Evolutionary conservation across 2,888 invertebrate genomes (phyloP), one percentile per base, ranked within the genome.

Genomic region (Drosophila nr. perissopoda): DNA sequence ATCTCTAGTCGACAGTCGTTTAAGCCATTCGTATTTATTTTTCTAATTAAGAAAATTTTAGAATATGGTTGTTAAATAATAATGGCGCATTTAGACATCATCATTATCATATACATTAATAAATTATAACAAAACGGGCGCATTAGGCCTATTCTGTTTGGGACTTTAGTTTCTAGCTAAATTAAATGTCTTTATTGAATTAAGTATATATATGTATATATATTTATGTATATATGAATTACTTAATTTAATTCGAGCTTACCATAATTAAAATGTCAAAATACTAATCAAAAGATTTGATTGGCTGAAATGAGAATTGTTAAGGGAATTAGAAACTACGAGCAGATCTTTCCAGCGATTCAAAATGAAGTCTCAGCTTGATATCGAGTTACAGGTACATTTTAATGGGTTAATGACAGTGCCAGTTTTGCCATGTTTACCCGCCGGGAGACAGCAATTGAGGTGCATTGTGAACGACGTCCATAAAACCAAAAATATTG

Each of bases 401-500:
- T 70, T 63, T 65, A 79, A 76, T 78, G 79, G 78, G 75, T 75
- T 78, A 78, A 78, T 78, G 77, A 65, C 73, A 52, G 27, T 79
- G 59, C 76, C 76, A 68, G 72, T 54, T 76, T 64, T 48, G 36
- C 60, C 40, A 49, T 66, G 68, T 73, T 79, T 73, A 68, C 65
- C 65, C 58, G 81, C 25, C 71, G 68, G 56, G 70, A 78, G 65
- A 78, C 79, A 72, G 67, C 64, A 75, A 79, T 73, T 71, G 76
- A 74, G 75, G 73, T 83, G 74, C 76, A 79, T 81, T 76, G 68
- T 65, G 69, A 69, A 75, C 61, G 68, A 65, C 63, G 42, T 65
- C 62, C 76, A 76, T 85, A 87, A 88, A 86, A 80, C 73, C 74
- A 57, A 69, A 88, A 83, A 86, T 83, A 83, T 88, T 76, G 61